Conservation (phyloP, 1,140 invertebrate genomes). For the Pectinophora gossypiella region DNA sequence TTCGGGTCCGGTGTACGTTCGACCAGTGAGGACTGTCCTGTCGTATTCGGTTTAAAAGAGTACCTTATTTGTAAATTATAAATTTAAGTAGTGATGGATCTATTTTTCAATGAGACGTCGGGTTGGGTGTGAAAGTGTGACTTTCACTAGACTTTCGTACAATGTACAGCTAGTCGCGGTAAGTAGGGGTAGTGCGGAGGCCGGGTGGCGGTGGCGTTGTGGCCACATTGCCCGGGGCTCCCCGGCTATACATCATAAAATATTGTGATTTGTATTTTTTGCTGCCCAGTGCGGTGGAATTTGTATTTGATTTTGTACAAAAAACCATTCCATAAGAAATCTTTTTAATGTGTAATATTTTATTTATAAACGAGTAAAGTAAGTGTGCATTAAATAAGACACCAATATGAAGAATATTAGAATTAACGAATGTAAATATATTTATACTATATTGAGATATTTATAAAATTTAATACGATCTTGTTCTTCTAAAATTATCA, state of each 20-base stretch:
- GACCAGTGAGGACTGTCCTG: conserved; percentile 62
- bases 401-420: conserved; percentile 71
- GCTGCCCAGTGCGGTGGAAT: conserved; percentile 44
- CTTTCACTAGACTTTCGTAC: conserved; percentile 57
- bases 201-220: not conserved
- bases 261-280: conserved; percentile 56
- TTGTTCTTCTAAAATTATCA: conserved; percentile 68
- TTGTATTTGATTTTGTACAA: conserved; percentile 70
- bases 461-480: conserved; percentile 73
- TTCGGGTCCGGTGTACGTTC: conserved; percentile 50
- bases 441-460: conserved; percentile 73
- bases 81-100: conserved; percentile 70
- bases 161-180: conserved; percentile 67
- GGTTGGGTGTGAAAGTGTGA: conserved; percentile 58
- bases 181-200: conserved; percentile 21
- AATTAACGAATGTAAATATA: conserved; percentile 70
- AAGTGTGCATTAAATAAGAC: conserved; percentile 70
- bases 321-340: conserved; percentile 69
- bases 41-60: conserved; percentile 66
- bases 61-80: conserved; percentile 72
- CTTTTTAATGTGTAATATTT: conserved; percentile 63
- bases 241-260: conserved; percentile 35
- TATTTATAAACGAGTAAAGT: conserved; percentile 59
- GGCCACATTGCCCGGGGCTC: not conserved
- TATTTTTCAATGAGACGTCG: conserved; percentile 64